phyloP scores from a whole-genome alignment of 2,113 vertebrate species.

The Gallinago jamesoni region DNA sequence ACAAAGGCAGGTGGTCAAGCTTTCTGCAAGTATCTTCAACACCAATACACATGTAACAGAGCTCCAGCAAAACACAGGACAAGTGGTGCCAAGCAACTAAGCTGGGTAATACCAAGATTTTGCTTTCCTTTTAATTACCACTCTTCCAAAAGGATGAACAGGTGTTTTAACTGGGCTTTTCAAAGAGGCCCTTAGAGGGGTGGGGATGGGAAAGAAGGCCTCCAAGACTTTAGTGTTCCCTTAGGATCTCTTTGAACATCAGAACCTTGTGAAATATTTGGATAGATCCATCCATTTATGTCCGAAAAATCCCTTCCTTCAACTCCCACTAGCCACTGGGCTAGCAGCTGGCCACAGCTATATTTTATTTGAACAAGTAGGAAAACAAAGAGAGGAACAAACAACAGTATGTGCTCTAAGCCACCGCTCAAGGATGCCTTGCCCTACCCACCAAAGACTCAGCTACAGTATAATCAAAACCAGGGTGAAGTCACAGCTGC shows the following conservation, averaged over 20 bases:
- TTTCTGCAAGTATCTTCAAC: background rate
- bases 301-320: background rate
- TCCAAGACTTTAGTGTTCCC: background rate
- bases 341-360: background rate
- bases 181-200: background rate
- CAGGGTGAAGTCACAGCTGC: conserved; percentile 3
- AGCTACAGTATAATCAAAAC: background rate
- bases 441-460: background rate
- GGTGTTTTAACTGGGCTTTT: background rate
- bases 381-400: background rate
- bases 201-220: background rate
- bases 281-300: background rate
- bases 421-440: background rate
- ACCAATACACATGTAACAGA: background rate
- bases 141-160: background rate
- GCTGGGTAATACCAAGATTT: background rate
- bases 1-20: background rate
- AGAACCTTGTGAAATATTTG: background rate
- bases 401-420: background rate
- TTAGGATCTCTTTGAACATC: background rate
- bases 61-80: background rate
- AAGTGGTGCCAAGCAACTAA: background rate
- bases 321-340: background rate
- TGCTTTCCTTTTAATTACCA: background rate
- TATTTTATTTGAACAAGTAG: background rate